Evolutionary conservation across 2,797 vertebrate genomes (phyloP).

Genomic region (Austrolebias charrua): DNA sequence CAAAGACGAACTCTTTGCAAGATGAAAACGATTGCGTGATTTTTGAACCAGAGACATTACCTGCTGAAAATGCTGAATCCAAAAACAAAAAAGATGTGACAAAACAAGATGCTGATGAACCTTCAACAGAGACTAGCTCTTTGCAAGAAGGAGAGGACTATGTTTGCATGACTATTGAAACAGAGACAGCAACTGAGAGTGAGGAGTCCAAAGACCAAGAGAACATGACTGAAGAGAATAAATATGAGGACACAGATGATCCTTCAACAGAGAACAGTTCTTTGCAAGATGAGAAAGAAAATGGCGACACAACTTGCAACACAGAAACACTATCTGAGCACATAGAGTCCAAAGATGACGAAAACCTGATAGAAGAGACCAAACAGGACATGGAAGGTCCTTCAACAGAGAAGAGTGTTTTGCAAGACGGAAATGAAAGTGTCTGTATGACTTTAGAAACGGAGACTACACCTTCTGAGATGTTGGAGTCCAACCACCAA

Average conservation of each 20-base stretch:
- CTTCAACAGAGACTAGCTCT: neutral
- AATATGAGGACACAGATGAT: conserved; percentile 10
- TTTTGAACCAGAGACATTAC: neutral
- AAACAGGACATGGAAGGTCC: neutral
- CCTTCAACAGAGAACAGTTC: neutral
- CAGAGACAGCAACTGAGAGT: neutral
- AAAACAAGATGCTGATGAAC: conserved; percentile 62
- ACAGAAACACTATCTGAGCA: neutral
- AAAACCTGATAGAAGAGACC: neutral
- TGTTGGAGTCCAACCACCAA: no score
- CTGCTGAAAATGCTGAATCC: conserved; percentile 4
- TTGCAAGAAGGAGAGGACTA: no score
- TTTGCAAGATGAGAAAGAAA: conserved; percentile 9
- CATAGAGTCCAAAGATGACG: neutral
- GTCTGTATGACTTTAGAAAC: neutral
- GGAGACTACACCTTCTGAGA: no score
- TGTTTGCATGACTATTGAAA: neutral
- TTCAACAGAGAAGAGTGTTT: no score
- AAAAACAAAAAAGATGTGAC: conserved; percentile 40
- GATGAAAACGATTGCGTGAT: neutral
- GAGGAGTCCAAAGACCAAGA: neutral
- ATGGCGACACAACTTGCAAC: neutral
- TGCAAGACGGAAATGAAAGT: neutral
- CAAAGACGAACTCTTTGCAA: conserved; percentile 3
- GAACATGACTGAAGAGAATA: neutral